Conservation (phyloP, 2,888 invertebrate species). For the Chouioia cunea region DNA sequence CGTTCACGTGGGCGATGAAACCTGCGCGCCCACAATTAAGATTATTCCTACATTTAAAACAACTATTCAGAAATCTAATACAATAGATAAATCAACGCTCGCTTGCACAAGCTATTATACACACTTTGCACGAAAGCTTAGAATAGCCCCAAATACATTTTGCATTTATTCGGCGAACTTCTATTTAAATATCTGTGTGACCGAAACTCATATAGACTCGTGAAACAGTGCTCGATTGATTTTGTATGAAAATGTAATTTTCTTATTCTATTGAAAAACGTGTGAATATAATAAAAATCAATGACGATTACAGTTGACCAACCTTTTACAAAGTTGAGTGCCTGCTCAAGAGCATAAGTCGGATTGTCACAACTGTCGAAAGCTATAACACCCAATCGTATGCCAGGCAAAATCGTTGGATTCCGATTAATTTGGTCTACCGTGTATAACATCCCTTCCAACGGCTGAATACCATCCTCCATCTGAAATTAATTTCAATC, state of each 20-base stretch:
- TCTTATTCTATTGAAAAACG: too few relatives aligned
- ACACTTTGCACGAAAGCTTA: too few relatives aligned
- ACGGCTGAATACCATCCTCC: slow-evolving; percentile 71
- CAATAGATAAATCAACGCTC: neutral
- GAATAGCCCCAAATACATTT: too few relatives aligned
- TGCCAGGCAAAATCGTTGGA: slow-evolving; percentile 67
- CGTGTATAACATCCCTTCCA: slow-evolving; percentile 72
- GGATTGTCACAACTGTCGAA: slow-evolving; percentile 72
- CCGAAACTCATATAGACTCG: too few relatives aligned
- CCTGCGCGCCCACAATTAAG: slow-evolving; percentile 56
- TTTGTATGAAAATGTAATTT: too few relatives aligned
- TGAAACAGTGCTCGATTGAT: too few relatives aligned
- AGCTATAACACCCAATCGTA: slow-evolving; percentile 69
- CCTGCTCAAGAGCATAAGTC: slow-evolving; percentile 70
- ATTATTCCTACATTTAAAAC: neutral
- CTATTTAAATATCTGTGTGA: too few relatives aligned
- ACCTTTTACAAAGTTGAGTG: slow-evolving; percentile 71
- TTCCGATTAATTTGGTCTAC: slow-evolving; percentile 70
- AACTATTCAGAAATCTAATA: slow-evolving; percentile 10
- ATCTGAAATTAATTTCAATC: slow-evolving; percentile 53
- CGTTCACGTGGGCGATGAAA: slow-evolving; percentile 69
- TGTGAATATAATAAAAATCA: too few relatives aligned
- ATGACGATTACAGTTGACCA: slow-evolving; percentile 32
- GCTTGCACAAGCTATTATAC: too few relatives aligned
- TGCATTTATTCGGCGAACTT: too few relatives aligned